Conservation (phyloP, 2,113 vertebrate genomes). For the Quiscalus mexicanus region DNA sequence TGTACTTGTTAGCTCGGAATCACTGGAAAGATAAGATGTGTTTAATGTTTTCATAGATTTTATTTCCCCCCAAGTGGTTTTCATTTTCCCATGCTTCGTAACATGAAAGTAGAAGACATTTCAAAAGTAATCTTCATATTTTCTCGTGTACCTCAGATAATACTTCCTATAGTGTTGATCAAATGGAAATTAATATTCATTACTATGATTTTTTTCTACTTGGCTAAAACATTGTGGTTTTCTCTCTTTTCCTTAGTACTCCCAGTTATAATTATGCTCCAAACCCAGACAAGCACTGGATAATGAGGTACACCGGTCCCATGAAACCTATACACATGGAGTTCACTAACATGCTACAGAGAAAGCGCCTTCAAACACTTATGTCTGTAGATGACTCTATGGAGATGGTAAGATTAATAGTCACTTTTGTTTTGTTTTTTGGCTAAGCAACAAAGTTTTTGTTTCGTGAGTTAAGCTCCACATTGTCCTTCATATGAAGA, state of each 20-base stretch:
- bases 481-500: neutral
- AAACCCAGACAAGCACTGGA: constrained; percentile 97
- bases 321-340: constrained; percentile 99
- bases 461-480: neutral
- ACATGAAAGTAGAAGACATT: neutral
- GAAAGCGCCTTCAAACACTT: constrained; percentile 92
- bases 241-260: constrained; percentile 77
- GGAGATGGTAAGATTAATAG: constrained; percentile 81
- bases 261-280: constrained; percentile 97
- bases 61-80: neutral
- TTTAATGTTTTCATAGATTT: neutral
- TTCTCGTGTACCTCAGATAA: neutral
- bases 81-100: neutral
- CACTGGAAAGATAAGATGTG: neutral
- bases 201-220: neutral
- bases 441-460: neutral
- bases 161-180: neutral
- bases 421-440: neutral
- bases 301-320: constrained; percentile 94
- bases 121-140: neutral
- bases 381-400: constrained; percentile 96
- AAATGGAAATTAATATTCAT: neutral
- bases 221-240: neutral
- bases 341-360: constrained; percentile 96
- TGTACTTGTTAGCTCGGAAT: neutral